Evolutionary conservation across 2,797 vertebrate species (phyloP).

Genomic region (Sebastes iracundus): DNA sequence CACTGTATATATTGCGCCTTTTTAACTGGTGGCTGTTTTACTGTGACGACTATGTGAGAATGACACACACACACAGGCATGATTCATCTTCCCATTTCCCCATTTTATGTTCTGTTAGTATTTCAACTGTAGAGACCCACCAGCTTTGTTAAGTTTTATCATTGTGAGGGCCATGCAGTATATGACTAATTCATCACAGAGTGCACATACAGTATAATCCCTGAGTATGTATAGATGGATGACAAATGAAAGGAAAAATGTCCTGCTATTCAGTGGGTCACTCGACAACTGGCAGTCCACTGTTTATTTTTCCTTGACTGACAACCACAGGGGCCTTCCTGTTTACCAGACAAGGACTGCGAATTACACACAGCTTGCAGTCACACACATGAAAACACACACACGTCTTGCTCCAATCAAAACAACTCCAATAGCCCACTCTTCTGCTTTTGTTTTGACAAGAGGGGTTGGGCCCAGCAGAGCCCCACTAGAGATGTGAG

Average conservation of each 20-base stretch:
- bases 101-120: not conserved
- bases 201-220: not conserved
- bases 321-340: conserved; percentile 27
- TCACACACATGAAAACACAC: not conserved
- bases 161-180: not conserved
- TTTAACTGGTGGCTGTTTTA: not conserved
- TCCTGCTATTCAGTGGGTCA: not conserved
- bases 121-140: not conserved
- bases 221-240: not conserved
- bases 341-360: conserved; percentile 30
- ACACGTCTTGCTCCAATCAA: not conserved
- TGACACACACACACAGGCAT: not conserved
- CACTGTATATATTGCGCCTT: not conserved
- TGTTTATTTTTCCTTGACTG: conserved; percentile 12
- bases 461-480: not conserved
- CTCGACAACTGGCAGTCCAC: conserved; percentile 72
- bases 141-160: not conserved
- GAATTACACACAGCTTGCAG: not conserved
- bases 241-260: not conserved
- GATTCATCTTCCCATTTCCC: conserved; percentile 6
- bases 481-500: not conserved
- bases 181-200: not conserved
- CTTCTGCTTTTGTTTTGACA: conserved; percentile 34
- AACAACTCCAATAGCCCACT: conserved; percentile 10
- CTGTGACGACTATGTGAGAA: not conserved